Evolutionary conservation across 2,797 vertebrate species (phyloP).

Genomic region (Lagodon rhomboides): DNA sequence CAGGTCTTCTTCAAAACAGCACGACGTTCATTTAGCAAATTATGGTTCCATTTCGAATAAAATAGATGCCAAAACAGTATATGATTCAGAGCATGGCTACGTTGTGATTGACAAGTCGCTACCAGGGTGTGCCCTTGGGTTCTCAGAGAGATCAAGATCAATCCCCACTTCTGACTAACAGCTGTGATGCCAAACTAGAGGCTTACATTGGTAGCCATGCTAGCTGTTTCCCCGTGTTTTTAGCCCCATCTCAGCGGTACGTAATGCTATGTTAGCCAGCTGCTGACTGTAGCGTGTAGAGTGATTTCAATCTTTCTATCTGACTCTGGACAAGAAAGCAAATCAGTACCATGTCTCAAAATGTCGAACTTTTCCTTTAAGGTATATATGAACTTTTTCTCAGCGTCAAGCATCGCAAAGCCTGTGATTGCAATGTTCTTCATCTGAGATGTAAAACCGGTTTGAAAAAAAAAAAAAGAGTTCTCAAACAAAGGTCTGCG

Average conservation of each 20-base stretch:
- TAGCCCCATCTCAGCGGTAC: neutral
- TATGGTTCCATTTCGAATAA: too few relatives aligned
- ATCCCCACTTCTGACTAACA: too few relatives aligned
- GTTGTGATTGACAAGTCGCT: too few relatives aligned
- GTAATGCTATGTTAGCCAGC: too few relatives aligned
- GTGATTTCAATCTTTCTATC: neutral
- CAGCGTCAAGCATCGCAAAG: constrained; percentile 36
- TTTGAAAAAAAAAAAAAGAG: constrained; percentile 10
- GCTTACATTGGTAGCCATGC: neutral
- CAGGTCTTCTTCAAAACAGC: too few relatives aligned
- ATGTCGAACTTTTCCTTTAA: constrained; percentile 1
- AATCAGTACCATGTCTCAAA: neutral
- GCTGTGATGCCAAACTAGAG: too few relatives aligned
- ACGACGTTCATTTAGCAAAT: too few relatives aligned
- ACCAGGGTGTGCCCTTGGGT: too few relatives aligned
- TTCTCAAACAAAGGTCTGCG: constrained; percentile 61
- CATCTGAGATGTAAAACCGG: constrained; percentile 30
- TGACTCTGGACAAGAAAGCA: neutral
- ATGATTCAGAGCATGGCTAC: too few relatives aligned
- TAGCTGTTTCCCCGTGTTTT: neutral
- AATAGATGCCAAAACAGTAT: too few relatives aligned
- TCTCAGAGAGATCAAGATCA: too few relatives aligned
- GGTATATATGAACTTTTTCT: constrained; percentile 14
- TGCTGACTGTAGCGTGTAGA: neutral
- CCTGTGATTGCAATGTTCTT: constrained; percentile 50